Evolutionary conservation across 2,113 vertebrate species (phyloP).

Genomic region (Chitala chitala): DNA sequence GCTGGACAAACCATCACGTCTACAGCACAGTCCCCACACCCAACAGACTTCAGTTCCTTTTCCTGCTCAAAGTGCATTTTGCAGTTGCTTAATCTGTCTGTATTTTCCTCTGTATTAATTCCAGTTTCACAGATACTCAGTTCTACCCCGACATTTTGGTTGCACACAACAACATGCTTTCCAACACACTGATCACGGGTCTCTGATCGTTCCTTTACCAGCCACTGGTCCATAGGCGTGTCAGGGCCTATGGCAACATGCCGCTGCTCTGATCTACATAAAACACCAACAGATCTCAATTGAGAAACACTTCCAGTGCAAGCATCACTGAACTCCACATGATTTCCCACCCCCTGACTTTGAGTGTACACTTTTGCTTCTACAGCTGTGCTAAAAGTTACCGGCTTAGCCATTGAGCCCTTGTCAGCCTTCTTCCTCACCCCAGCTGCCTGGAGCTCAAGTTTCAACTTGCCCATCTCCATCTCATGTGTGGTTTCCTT

Average conservation of each 20-base stretch:
- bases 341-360: conserved; percentile 72
- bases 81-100: conserved; percentile 15
- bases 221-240: conserved; percentile 71
- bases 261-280: conserved; percentile 53
- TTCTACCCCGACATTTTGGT: conserved; percentile 62
- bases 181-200: conserved; percentile 60
- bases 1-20: conserved; percentile 53
- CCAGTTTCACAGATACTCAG: conserved; percentile 57
- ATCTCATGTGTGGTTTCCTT: conserved; percentile 81
- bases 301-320: conserved; percentile 65
- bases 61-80: conserved; percentile 9
- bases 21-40: conserved; percentile 72
- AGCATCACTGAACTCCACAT: conserved; percentile 55
- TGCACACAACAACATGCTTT: conserved; percentile 44
- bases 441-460: conserved; percentile 80
- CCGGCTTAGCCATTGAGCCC: conserved; percentile 59
- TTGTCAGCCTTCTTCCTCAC: conserved; percentile 77
- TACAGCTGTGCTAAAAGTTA: conserved; percentile 56
- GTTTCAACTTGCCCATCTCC: conserved; percentile 85
- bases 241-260: conserved; percentile 63
- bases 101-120: conserved; percentile 63
- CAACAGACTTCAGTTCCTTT: conserved; percentile 60
- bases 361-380: conserved; percentile 60
- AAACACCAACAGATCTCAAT: conserved; percentile 53
- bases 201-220: conserved; percentile 68